These are phyloP conservation scores for Cynaeus angustus DNA, from an alignment of 2,888 invertebrate genomes.

Conservation along the genomic window DNA sequence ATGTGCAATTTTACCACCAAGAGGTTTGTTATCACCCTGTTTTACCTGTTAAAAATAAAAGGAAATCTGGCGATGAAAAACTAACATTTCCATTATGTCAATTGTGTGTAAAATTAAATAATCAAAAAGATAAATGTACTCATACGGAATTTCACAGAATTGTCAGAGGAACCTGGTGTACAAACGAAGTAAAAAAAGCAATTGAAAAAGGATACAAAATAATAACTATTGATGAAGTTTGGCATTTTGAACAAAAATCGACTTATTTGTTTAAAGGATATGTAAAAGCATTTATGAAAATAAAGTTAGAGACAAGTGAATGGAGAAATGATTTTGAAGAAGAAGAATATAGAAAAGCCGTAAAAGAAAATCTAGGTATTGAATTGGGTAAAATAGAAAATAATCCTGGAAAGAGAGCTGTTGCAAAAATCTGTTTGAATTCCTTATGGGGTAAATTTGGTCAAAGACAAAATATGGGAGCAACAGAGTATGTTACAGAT, in stretches of 20 bases:
- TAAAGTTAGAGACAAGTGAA: constrained; percentile 19
- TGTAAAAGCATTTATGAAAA: constrained; percentile 28
- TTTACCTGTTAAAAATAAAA: constrained; percentile 49
- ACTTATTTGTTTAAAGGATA: constrained; percentile 44
- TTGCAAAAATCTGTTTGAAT: constrained; percentile 57
- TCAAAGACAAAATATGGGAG: constrained; percentile 25
- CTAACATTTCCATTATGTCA: constrained; percentile 50
- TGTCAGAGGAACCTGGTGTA: constrained; percentile 21
- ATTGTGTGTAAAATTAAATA: constrained; percentile 47
- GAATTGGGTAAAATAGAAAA: constrained; percentile 52
- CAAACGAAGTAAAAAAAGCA: constrained; percentile 43
- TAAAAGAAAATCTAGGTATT: constrained; percentile 53
- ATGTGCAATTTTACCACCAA: constrained; percentile 6
- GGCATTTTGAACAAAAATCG: constrained; percentile 51
- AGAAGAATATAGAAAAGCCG: constrained; percentile 50
- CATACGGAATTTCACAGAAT: constrained; percentile 18
- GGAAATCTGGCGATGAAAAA: constrained; percentile 44
- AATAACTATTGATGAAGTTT: constrained; percentile 52
- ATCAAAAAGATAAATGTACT: constrained; percentile 43
- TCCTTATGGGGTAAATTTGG: constrained; percentile 55
- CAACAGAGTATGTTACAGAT: constrained; percentile 24
- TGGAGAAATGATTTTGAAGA: constrained; percentile 44
- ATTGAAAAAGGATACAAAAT: constrained; percentile 55
- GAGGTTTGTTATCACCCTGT: constrained; percentile 51
- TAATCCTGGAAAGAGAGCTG: constrained; percentile 51